Base-by-base conservation (phyloP, 1,140 invertebrate genomes). In the Drosophila asahinai region DNA sequence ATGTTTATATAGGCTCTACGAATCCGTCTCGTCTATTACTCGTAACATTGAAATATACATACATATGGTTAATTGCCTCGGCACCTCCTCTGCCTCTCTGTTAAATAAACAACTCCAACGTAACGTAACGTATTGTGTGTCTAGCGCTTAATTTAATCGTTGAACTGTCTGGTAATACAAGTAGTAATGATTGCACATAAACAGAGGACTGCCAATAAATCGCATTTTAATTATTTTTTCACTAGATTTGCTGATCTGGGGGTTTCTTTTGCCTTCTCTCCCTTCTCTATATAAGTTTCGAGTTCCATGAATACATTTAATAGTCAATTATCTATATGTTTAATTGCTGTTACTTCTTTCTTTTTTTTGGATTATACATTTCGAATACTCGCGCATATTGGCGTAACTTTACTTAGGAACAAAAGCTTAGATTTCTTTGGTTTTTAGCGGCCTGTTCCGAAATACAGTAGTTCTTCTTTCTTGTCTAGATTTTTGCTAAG, bases 101-200 rank as follows among this genome's bases (percentile, higher is more conserved):
- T 38, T 71, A 80, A 83, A 71, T 89, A 48, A 79, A 80, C 60
- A 72, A 64, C 19, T 62, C 40, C 64, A 57, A 57, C 36, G 45
- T 19, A 45, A n/a, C n/a, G 52, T 54, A 54, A 55, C 52, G 75
- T 84, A 80, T 89, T 76, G 62, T 83, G 77, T 89, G 62, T 76
- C 74, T 81, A 80, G 81, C 86, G 79, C 86, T 89, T 89, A 89
- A 90, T 90, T 86, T 89, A 89, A 86, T 90, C 86, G 86, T 90
- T 89, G 86, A 90, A 90, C 81, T 90, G 78, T 77, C 60, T 60
- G 62, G 52, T 40, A 47, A 55, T 55, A 15, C 52, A 19, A 14
- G 17, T 38, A 15, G 11, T 67, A 51, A 73, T 59, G 45, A 73
- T 70, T 67, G 67, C 67, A 73, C 38, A 30, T 61, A 73, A 73